Evolutionary conservation across 2,797 vertebrate genomes (phyloP), one percentile per base, ranked within the genome.

Genomic region (Mareca penelope): DNA sequence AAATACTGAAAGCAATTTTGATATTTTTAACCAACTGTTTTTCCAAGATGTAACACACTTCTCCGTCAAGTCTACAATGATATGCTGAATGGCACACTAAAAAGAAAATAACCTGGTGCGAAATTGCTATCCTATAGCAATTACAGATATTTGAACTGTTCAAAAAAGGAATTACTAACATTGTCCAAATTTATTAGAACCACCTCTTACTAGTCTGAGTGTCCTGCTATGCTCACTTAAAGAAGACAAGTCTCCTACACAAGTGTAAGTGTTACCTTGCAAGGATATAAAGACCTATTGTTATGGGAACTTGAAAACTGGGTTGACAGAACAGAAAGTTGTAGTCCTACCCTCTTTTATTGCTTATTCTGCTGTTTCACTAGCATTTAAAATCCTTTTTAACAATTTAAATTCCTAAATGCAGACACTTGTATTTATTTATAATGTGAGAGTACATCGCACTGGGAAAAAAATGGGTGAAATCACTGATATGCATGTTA

Each of bases 381-480:
- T 72, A 33, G 55, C 91, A 86, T 89, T 86, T 88, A 9, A 91
- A 95, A 76, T 15, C 68, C 76, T 60, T 89, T 91, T 92, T 68
- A 82, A 91, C 93, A 93, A 84, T 69, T 94, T 28, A 33, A 56
- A 48, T 72, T 86, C 88, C 82, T 95, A 86, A 89, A 91, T 48
- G 40, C 76, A 88, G 77, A 75, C 77, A 46, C 46, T 46, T 72
- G 63, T 40, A 39, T 77, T 79, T 86, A 68, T 59, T 86, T 85
- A 39, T 57, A 89, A 69, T 37, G 40, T 31, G 72, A 94, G 87
- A 88, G 65, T 9, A 28, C 22, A 12, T 4, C 48, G 59, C 57
- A 46, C 61, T 84, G 91, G 94, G 67, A 93, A 89, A 94, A 91
- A 77, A 93, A 88, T 2, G 75, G 60, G 87, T 93, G 85, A 94